phyloP scores from a whole-genome alignment of 2,113 vertebrate genomes.

The Maccullochella peelii region DNA sequence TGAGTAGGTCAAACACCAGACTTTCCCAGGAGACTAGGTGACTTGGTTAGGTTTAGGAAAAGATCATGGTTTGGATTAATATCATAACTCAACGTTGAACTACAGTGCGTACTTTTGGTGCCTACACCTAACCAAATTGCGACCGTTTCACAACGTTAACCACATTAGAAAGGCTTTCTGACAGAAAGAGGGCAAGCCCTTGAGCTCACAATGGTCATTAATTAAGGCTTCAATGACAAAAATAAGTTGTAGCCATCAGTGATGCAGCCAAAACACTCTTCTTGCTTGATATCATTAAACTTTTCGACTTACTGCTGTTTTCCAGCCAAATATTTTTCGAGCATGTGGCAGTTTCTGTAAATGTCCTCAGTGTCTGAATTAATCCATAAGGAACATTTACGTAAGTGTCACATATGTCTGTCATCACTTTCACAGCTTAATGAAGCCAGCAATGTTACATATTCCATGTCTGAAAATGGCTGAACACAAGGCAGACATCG shows the following conservation, averaged over 20 bases:
- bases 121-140: too few relatives aligned
- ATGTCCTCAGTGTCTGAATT: background rate
- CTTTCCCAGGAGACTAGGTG: too few relatives aligned
- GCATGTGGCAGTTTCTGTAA: background rate
- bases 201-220: background rate
- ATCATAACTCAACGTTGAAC: too few relatives aligned
- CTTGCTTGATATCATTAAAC: background rate
- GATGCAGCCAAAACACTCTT: background rate
- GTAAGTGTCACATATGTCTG: background rate
- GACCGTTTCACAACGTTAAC: too few relatives aligned
- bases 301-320: background rate
- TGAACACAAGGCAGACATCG: background rate
- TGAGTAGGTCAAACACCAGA: too few relatives aligned
- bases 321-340: background rate
- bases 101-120: too few relatives aligned
- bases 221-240: background rate
- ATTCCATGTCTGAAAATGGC: background rate
- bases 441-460: background rate
- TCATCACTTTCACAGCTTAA: background rate
- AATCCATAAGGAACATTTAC: background rate
- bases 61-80: too few relatives aligned
- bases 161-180: too few relatives aligned
- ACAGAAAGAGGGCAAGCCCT: too few relatives aligned
- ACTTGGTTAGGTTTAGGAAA: too few relatives aligned
- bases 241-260: too few relatives aligned